A percentile compares a stretch with the other conserved stretches of the same genome.
phyloP scores from a whole-genome alignment of 2,797 vertebrate genomes.

The Chromis chromis region DNA sequence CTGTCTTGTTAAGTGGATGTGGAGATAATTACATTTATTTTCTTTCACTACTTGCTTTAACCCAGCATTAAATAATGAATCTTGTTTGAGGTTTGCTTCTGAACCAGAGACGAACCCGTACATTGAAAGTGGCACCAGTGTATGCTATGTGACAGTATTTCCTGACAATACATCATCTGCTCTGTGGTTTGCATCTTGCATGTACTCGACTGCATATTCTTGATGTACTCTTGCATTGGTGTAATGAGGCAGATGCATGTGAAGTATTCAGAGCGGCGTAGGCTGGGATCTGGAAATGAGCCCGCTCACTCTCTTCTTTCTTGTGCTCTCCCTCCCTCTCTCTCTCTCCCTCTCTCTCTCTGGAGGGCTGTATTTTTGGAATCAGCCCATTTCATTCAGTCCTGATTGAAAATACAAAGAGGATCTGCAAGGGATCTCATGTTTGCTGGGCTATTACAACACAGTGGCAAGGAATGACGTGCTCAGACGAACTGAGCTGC shows the following conservation, averaged over 20 bases:
- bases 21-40: constrained; percentile 13
- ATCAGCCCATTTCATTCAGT: constrained; percentile 74
- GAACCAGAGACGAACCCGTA: neutral
- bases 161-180: constrained; percentile 29
- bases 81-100: constrained; percentile 4
- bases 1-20: neutral
- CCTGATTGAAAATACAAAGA: constrained; percentile 71
- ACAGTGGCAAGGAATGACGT: constrained; percentile 20
- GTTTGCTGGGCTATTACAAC: constrained; percentile 57
- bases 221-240: constrained; percentile 29
- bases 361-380: constrained; percentile 79
- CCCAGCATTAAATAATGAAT: neutral
- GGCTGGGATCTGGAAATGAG: constrained; percentile 64
- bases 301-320: constrained; percentile 28
- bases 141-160: constrained; percentile 1
- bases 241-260: constrained; percentile 58
- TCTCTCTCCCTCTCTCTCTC: constrained; percentile 49
- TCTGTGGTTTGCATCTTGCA: constrained; percentile 19
- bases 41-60: neutral
- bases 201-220: constrained; percentile 18
- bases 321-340: constrained; percentile 19
- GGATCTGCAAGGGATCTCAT: constrained; percentile 58
- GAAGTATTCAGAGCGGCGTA: constrained; percentile 61
- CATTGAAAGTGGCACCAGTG: constrained; percentile 3
- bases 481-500: constrained; percentile 20